Percentiles rank a stretch among this genome's conserved stretches.
These are phyloP conservation scores for Lochmaea crataegi DNA, from an alignment of 2,888 invertebrate genomes.

Conservation along the genomic window DNA sequence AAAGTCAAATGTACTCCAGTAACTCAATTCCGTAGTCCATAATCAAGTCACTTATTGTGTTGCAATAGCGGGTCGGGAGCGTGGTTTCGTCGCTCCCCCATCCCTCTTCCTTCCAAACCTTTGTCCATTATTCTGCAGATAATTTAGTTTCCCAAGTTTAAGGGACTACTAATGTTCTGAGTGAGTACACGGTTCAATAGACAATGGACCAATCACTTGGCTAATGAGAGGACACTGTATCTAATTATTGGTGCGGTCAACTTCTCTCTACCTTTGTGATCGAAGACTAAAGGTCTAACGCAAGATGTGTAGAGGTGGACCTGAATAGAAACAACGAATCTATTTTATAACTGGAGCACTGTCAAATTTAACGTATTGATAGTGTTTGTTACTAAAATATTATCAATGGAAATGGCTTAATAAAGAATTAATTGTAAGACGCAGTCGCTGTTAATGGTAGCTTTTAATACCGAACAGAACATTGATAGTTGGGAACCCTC, in stretches of 20 bases:
- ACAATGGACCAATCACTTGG: slow-evolving; percentile 68
- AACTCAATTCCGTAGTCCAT: slow-evolving; percentile 43
- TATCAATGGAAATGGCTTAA: too few species aligned
- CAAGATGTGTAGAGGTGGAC: background rate
- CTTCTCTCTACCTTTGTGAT: slow-evolving; percentile 34
- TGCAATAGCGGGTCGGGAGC: slow-evolving; percentile 36
- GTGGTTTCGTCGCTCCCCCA: slow-evolving; percentile 45
- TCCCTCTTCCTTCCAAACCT: slow-evolving; percentile 51
- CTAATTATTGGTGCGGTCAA: slow-evolving; percentile 56
- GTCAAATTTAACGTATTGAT: too few species aligned
- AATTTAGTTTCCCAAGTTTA: slow-evolving; percentile 62
- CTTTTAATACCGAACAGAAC: too few species aligned
- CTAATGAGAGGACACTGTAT: slow-evolving; percentile 68
- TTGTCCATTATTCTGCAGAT: slow-evolving; percentile 62
- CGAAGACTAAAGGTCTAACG: slow-evolving; percentile 14
- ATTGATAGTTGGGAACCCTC: too few species aligned
- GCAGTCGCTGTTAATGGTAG: too few species aligned
- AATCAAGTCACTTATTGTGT: slow-evolving; percentile 53
- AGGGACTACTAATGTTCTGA: slow-evolving; percentile 57
- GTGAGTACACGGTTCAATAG: slow-evolving; percentile 54
- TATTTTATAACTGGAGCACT: too few species aligned
- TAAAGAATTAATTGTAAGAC: too few species aligned
- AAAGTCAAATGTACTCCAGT: slow-evolving; percentile 37
- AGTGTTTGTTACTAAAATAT: too few species aligned
- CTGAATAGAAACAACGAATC: too few species aligned